Evolutionary conservation across 53 echinoderm and acorn worm genomes (phyloP), one percentile per base, ranked within the genome.

Genomic region (Apostichopus leukothele): DNA sequence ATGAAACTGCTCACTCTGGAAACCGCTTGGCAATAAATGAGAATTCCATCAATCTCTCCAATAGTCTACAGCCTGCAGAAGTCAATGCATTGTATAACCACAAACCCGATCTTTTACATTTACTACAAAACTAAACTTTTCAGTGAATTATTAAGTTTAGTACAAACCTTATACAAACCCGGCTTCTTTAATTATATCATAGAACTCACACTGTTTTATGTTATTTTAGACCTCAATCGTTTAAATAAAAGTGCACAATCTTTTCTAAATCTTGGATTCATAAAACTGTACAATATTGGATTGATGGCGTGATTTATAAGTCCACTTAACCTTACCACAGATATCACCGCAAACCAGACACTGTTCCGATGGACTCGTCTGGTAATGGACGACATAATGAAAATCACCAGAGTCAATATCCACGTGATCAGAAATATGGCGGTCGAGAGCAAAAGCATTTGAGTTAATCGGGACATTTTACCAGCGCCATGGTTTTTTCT

Each of bases 401-500:
- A 89, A 26, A 90, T 88, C 19, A 90, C 68, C 11, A 92, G 81
- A 5, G 90, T 92, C 51, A 93, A 93, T 6, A 92, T 76, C 93
- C 93, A 95, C 0, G 93, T 93, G 5, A 91, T 86, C 13, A 93
- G 89, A 53, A 93, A 93, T 68, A 93, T 90, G 8, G 87, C 88
- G n/a, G 95, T 92, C 1, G 93, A 90, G 50, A 95, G 73, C 14
- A 95, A 88, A 4, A 95, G 89, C 95, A 95, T 95, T 27, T 88
- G 84, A 84, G 21, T 84, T 25, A 84, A 60, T 52, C 60, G 57
- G 18, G 84, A 84, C 84, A 84, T 84, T 13, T 16, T 75, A 10
- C 75, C 21, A 4, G 75, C 6, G 16, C 8, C 63, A 7, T 10
- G 4, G 75, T 14, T 75, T 75, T 7, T 39, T 19, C 4, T 16